Evolutionary conservation across 2,888 invertebrate species (phyloP).

Genomic region (Brachyptera putata): DNA sequence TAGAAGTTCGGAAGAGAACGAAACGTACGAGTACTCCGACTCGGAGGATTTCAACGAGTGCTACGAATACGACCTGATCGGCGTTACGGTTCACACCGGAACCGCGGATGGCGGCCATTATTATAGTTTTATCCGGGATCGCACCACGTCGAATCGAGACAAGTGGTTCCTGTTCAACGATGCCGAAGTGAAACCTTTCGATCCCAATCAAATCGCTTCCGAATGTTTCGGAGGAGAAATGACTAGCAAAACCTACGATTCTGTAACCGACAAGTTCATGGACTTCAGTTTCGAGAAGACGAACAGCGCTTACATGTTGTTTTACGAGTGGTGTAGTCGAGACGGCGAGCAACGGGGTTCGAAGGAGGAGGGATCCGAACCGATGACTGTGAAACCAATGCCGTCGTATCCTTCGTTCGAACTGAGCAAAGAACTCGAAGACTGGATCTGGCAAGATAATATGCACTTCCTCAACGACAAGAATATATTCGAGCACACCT

Average conservation of each 20-base stretch:
- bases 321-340: conserved; percentile 76
- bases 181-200: conserved; percentile 91
- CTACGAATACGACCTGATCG: conserved; percentile 71
- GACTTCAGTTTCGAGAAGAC: conserved; percentile 97
- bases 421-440: conserved; percentile 75
- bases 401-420: conserved; percentile 46
- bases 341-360: conserved; percentile 36
- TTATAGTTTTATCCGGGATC: conserved; percentile 90
- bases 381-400: conserved; percentile 24
- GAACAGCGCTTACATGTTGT: conserved; percentile 95
- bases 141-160: conserved; percentile 64
- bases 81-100: conserved; percentile 96
- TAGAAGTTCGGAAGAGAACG: conserved; percentile 43
- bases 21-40: conserved; percentile 45
- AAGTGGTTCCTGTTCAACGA: conserved; percentile 92
- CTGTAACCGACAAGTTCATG: conserved; percentile 94
- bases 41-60: conserved; percentile 57
- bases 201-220: conserved; percentile 88
- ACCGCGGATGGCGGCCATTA: conserved; percentile 97
- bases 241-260: conserved; percentile 96
- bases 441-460: conserved; percentile 98
- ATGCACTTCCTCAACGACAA: conserved; percentile 92
- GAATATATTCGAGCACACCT: conserved; percentile 93
- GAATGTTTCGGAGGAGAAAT: conserved; percentile 98
- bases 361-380: conserved; percentile 41